Conservation (phyloP, 2,888 invertebrate genomes). For the Cylindroiulus punctatus region DNA sequence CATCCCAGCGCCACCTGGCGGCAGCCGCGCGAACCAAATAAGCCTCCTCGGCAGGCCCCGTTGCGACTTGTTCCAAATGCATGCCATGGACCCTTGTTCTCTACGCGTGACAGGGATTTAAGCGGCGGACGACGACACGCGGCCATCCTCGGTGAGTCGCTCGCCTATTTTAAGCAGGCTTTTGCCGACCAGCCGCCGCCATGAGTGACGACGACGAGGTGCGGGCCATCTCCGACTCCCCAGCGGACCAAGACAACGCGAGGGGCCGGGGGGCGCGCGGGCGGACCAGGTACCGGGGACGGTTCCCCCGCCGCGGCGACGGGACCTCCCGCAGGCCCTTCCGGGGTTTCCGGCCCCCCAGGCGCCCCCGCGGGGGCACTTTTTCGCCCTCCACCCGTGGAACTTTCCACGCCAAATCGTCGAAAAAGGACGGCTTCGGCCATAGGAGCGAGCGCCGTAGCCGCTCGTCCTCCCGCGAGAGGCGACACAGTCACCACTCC, state of each 20-base stretch:
- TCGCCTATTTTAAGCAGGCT: too few species aligned
- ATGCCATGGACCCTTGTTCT: too few species aligned
- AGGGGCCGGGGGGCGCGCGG: neutral
- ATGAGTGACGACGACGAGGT: too few species aligned
- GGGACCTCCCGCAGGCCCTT: neutral
- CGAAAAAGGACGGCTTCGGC: neutral
- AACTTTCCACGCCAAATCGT: neutral
- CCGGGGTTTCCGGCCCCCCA: neutral
- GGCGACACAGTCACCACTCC: neutral
- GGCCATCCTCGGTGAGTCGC: too few species aligned
- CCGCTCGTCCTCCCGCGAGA: neutral
- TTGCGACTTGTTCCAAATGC: too few species aligned
- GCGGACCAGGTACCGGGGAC: neutral
- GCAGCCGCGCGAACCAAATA: too few species aligned
- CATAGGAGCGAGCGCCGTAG: constrained; percentile 3
- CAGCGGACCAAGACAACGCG: neutral
- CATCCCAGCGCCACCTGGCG: too few species aligned
- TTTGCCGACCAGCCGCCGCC: too few species aligned
- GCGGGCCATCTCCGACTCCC: neutral
- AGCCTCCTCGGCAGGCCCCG: too few species aligned
- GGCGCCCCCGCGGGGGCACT: neutral
- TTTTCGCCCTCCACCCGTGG: neutral
- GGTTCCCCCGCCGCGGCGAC: neutral
- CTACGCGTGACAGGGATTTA: too few species aligned
- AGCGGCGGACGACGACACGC: too few species aligned